Base-by-base conservation (phyloP, 2,113 vertebrate genomes). In the Isurus oxyrinchus region DNA sequence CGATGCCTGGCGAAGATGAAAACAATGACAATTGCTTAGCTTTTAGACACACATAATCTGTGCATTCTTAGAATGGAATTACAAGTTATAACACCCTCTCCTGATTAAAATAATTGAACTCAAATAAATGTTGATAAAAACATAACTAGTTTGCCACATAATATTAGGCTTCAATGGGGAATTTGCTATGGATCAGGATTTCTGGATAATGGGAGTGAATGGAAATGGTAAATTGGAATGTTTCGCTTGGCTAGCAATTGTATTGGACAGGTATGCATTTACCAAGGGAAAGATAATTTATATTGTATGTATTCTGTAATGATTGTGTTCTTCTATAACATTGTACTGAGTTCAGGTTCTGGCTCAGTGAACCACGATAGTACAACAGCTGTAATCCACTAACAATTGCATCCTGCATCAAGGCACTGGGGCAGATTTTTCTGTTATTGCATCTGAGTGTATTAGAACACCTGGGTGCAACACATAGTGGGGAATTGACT, bases 201-300 rank as follows among this genome's bases (percentile, higher is more conserved):
- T 27, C 93, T 67, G 93, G 40, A 95, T 95, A 94, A 94, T 66
- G 35, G 35, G 35, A 93, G 31, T 14, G n/a, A 63, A 93, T 93
- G 59, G 57, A 93, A 93, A 93, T 93, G n/a, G 90, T 40, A 94
- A 94, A 94, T 94, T 63, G 90, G 59, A 94, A 63, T 40, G 59
- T 40, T 63, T 63, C 2, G 90, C 90, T 94, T 94, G 90, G 35
- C 57, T 94, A 63, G 23, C 90, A 23, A 63, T 63, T 94, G 57
- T 21, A 63, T 94, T 94, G 90, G 90, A 94, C 90, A 63, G 35
- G 59, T 63, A 94, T 35, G 14, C 90, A 44, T 94, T 94, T 66
- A 94, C 61, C 90, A 94, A 40, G 35, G 63, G 59, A 19, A 21
- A 94, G 90, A 94, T 94, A 94, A 63, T 94, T 94, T 94, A 63